Evolutionary conservation across 2,797 vertebrate species (phyloP), one percentile per base, ranked within the genome.

Genomic region (Rhinatrema bivittatum): DNA sequence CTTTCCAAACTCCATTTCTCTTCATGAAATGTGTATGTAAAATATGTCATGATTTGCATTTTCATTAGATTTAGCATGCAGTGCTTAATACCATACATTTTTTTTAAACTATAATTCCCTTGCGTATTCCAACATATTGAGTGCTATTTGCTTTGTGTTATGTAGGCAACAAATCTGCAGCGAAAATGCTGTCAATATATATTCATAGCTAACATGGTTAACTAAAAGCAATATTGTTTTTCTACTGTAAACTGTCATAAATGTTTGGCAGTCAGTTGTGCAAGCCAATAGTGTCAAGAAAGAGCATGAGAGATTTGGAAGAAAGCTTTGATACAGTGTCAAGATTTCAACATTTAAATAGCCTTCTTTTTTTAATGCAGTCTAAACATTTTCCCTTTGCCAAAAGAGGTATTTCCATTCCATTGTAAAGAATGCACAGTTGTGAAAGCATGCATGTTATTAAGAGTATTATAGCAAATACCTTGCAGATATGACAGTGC

Each of bases 181-280:
- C 68, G 65, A 68, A 77, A 80, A 70, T 71, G 56, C 79, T 86
- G 75, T 85, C 79, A 81, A 76, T 85, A 76, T 81, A 73, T 81
- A 82, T 79, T 84, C 74, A 74, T 74, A 76, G 73, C 72, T 79
- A 85, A 88, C 78, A 80, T 81, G 78, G 84, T 85, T 82, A 85
- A 83, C 81, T 84, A 79, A 82, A 81, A 76, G 78, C 83, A 87
- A 84, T 85, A 78, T 81, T 78, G 64, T 79, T 85, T 86, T 86
- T 88, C 86, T 75, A 77, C 68, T 68, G 65, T 74, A 70, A 56
- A 62, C 75, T 81, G 80, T 86, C 78, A 81, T 56, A 75, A 76
- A 81, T 81, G 64, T 74, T 76, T 68, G 68, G 67, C 68, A 68
- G 68, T 74, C 72, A 61, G 62, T 56, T 62, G 74, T 72, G 64